Evolutionary conservation across 2,888 invertebrate species (phyloP), one percentile per base, ranked within the genome.

Genomic region (Phaedon cochleariae): DNA sequence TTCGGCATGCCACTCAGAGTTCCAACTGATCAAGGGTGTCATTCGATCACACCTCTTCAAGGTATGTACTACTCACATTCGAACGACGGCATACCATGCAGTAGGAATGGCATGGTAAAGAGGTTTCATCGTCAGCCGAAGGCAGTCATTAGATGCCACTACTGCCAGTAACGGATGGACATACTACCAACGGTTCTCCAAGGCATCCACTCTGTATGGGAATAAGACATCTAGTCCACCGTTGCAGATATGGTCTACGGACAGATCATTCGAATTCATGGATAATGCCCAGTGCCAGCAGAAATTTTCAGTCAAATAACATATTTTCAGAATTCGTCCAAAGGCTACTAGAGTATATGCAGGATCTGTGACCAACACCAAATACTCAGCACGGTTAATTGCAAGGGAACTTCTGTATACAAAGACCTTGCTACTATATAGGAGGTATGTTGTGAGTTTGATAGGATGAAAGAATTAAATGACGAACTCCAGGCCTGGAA

Each of bases 31-130:
- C 74, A 76, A 62, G 81, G 80, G 0, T 55, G 73, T 1, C 80
- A 80, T 81, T 81, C 61, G 77, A 78, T 71, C 75, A 0, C 26
- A 59, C 0, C 60, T 80, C 6, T 79, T 77, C 62, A 54, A 58
- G 17, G 48, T 20, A 18, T 48, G 48, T 48, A 68, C 60, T 4
- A 68, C 74, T n/a, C 60, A 65, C 9, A 12, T 48, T 2, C 48
- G 20, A 48, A 48, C 48, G 18, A 48, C 48, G 2, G 20, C 20
- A 48, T 66, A 49, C 20, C 49, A 49, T 9, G 9, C 49, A 49
- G 22, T 4, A 26, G 54, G 2, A 55, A 58, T 31, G 46, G 58
- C 12, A 20, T 46, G 22, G 7, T 46, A 6, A 21, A 41, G 18
- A n/a, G 46, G n/a, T 37, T 55, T 6, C 57, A 45, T 21, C 58